Evolutionary conservation across 2,797 vertebrate genomes (phyloP).

Genomic region (Phrynocephalus forsythii): DNA sequence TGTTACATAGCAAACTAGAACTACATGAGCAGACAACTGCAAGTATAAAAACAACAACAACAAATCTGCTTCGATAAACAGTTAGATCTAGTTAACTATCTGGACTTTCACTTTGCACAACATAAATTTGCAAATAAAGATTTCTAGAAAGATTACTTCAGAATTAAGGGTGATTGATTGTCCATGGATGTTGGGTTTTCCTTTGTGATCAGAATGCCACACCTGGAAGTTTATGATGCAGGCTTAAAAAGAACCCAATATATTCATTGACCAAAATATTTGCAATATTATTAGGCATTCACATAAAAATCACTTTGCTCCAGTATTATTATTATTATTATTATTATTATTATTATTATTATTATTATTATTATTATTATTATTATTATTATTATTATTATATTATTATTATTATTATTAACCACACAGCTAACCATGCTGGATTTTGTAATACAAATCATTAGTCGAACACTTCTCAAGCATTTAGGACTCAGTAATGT

Average conservation of each 20-base stretch:
- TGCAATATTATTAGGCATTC: background rate
- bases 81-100: too few species aligned
- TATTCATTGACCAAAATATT: accelerated
- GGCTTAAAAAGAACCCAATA: too few species aligned
- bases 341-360: too few species aligned
- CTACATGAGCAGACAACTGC: background rate
- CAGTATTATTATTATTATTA: too few species aligned
- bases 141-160: background rate
- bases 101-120: background rate
- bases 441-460: too few species aligned
- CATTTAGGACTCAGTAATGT: too few species aligned
- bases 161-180: background rate
- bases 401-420: too few species aligned
- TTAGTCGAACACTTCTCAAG: too few species aligned
- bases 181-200: background rate
- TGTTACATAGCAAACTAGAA: background rate
- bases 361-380: too few species aligned
- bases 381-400: too few species aligned
- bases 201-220: background rate
- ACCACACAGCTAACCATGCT: too few species aligned
- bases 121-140: background rate
- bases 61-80: background rate
- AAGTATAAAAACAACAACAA: background rate
- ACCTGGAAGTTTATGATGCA: background rate
- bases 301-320: background rate